These are phyloP conservation scores for Perdix hodgsoniae DNA, from an alignment of 2,797 vertebrate species.

Conservation along the genomic window DNA sequence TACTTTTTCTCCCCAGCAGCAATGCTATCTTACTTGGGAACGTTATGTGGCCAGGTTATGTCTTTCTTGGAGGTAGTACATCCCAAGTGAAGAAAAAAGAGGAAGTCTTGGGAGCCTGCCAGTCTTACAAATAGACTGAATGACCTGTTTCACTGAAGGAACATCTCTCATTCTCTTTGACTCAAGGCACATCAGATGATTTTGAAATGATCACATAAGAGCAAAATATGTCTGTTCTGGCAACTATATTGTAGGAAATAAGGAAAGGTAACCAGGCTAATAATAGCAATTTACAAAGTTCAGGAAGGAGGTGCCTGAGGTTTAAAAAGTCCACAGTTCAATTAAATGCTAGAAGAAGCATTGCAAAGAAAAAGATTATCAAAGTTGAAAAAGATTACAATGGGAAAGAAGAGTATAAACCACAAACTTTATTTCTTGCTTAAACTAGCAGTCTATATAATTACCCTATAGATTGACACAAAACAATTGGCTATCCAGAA, in stretches of 20 bases:
- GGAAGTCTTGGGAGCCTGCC: neutral
- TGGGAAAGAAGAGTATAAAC: constrained; percentile 1
- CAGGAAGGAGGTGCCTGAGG: neutral
- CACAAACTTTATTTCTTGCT: constrained; percentile 3
- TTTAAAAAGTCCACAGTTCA: constrained; percentile 19
- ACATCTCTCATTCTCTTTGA: neutral
- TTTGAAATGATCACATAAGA: constrained; percentile 15
- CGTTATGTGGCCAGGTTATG: neutral
- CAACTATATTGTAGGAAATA: constrained; percentile 38
- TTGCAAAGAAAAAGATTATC: constrained; percentile 10
- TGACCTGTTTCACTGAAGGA: neutral
- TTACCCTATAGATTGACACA: neutral
- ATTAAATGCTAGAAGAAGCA: constrained; percentile 12
- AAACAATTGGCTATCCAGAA: neutral
- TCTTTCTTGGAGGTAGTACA: neutral
- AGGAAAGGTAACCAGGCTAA: constrained; percentile 1
- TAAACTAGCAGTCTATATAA: neutral
- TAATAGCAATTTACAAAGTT: neutral
- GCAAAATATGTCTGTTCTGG: neutral
- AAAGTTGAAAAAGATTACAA: constrained; percentile 3
- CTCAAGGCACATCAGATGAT: neutral
- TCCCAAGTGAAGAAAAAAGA: neutral
- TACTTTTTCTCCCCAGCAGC: neutral
- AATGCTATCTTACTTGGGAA: neutral
- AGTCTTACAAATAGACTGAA: neutral